These are phyloP conservation scores for Ophiodon elongatus DNA, from an alignment of 2,113 vertebrate genomes.

Conservation along the genomic window DNA sequence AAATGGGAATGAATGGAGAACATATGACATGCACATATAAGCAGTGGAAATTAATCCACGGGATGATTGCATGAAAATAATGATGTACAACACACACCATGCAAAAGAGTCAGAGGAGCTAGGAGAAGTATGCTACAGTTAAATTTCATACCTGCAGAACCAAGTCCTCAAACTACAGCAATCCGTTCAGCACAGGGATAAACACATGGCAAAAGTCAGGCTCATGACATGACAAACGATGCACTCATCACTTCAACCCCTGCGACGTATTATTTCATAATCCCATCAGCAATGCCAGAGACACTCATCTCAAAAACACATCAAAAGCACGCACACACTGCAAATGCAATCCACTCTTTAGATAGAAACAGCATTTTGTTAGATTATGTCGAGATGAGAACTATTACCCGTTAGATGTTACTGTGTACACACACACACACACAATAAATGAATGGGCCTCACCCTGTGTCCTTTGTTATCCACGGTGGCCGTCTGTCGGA, in stretches of 20 bases:
- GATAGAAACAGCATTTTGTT: neutral
- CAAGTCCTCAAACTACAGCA: conserved; percentile 88
- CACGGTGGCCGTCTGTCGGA: conserved; percentile 80
- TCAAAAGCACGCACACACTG: neutral
- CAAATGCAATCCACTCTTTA: neutral
- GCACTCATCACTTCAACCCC: conserved; percentile 50
- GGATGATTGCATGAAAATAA: conserved; percentile 29
- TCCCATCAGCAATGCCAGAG: neutral
- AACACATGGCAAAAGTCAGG: conserved; percentile 71
- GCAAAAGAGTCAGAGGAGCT: conserved; percentile 50
- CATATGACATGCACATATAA: neutral
- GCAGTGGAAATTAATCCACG: conserved; percentile 2
- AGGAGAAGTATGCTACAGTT: conserved; percentile 47
- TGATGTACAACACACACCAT: conserved; percentile 50
- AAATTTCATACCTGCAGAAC: conserved; percentile 89
- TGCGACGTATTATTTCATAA: neutral
- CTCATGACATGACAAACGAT: conserved; percentile 50
- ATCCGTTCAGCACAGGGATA: conserved; percentile 73
- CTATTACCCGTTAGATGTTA: neutral
- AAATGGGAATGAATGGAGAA: conserved; percentile 22
- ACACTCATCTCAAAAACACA: conserved; percentile 1
- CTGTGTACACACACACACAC: too few relatives aligned
- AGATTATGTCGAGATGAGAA: neutral
- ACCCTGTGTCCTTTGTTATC: conserved; percentile 83
- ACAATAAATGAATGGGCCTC: conserved; percentile 48